Conservation (phyloP, 2,888 invertebrate genomes). For the Lycaena phlaeas region DNA sequence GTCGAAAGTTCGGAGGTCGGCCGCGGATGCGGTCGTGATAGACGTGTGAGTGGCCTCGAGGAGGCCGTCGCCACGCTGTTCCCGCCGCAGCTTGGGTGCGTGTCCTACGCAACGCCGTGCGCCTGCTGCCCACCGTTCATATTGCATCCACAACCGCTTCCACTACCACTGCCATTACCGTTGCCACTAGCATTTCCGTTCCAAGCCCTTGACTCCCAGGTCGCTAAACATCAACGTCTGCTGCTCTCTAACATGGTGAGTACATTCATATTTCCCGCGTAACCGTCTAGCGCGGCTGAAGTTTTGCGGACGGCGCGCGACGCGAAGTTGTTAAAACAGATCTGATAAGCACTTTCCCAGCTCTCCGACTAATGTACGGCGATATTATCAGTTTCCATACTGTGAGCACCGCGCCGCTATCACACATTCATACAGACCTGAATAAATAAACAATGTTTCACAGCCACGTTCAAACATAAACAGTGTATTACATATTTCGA, state of each 20-base stretch:
- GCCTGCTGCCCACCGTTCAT: constrained; percentile 64
- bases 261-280: constrained; percentile 31
- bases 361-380: constrained; percentile 35
- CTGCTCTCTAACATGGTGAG: constrained; percentile 73
- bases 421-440: constrained; percentile 29
- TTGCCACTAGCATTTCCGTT: constrained; percentile 61
- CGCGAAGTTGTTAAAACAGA: constrained; percentile 44
- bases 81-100: constrained; percentile 72
- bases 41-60: constrained; percentile 63
- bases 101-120: constrained; percentile 70
- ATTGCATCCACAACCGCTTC: constrained; percentile 60
- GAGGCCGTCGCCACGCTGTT: constrained; percentile 74
- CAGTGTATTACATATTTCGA: constrained; percentile 7
- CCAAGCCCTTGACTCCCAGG: constrained; percentile 64
- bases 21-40: constrained; percentile 69
- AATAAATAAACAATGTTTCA: constrained; percentile 51
- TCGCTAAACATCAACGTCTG: constrained; percentile 67
- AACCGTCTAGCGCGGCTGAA: constrained; percentile 32
- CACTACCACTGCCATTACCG: constrained; percentile 59
- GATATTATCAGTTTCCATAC: constrained; percentile 38
- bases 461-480: constrained; percentile 34
- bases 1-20: constrained; percentile 56
- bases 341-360: constrained; percentile 52
- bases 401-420: constrained; percentile 29
- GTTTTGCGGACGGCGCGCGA: constrained; percentile 35